Evolutionary conservation across 2,113 vertebrate species (phyloP), one percentile per base, ranked within the genome.

Genomic region (Tautogolabrus adspersus): DNA sequence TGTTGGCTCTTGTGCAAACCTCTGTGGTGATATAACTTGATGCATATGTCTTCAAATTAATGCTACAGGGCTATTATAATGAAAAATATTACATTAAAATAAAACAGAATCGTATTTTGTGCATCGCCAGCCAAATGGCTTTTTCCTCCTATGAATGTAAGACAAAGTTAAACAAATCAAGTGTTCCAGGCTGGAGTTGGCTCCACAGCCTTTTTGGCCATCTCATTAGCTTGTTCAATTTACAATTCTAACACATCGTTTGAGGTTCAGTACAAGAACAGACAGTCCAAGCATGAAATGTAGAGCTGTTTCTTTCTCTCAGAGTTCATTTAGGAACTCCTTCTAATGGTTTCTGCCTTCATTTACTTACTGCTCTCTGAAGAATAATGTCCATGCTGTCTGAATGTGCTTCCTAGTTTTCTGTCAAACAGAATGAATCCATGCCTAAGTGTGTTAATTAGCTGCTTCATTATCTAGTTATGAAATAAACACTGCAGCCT

Each of bases 231-330:
- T 54, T 1, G 62, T 86, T 77, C 76, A 79, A 73, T 84, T 85
- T 88, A 74, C 40, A 79, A 86, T 77, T 71, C 81, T 15, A 72
- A 69, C 83, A 77, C 57, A 3, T 59, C 16, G 30, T 79, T 72
- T 79, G 68, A 58, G 37, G 40, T 73, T 74, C 64, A 46, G 52
- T 37, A 19, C 58, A 19, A 49, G 47, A 49, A 19, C 47, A 18
- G 18, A 49, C 47, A 49, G 47, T 49, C 47, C 47, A 49, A 49
- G 47, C 47, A 49, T 49, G 47, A 49, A 49, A 49, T 49, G 16
- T 49, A 67, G 72, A 72, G 56, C 76, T 66, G 58, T 77, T 57
- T 65, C 49, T 8, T 52, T 62, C 47, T 66, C 38, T 68, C 67
- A 64, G 74, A 76, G 52, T 66, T 79, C 18, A 85, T 77, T 83